Base-by-base conservation (phyloP, 2,113 vertebrate genomes). In the Nipponia nippon region DNA sequence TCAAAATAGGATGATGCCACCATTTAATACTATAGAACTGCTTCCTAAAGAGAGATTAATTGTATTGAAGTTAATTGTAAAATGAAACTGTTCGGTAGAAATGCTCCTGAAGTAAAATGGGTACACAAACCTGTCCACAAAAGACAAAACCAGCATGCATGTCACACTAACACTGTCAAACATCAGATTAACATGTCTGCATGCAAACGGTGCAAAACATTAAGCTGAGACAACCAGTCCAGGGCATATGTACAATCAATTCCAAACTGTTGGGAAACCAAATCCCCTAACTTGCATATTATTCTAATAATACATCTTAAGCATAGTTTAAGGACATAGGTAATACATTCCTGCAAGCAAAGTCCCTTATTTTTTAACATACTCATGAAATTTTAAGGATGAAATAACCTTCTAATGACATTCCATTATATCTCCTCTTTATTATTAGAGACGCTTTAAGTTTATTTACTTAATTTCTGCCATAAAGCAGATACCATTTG, bases 101-200 rank as follows among this genome's bases (percentile, higher is more conserved):
- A 77, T 22, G 23, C 47, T 83, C 12, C 56, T 90, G 44, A 71
- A 61, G 30, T 40, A 77, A 87, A 84, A 65, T 8, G 6, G 11
- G 21, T 83, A 62, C 52, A 63, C 19, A 89, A 59, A 59, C 42
- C 71, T 94, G 67, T 40, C 69, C 86, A 93, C 56, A 90, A n/a
- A 93, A 91, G 72, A 93, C 76, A 95, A 93, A 79, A 67, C 10
- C 46, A 69, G 79, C 98, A 97, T 97, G 98, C 98, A 93, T n/a
- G 32, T 79, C 83, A 89, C 72, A 91, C 40, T 70, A 82, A 86
- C 19, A 53, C 38, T 75, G 91, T 52, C 65, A 87, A 90, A 97
- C 69, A 83, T 58, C 82, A 55, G 75, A 88, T 85, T 63, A 86
- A 77, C 8, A 70, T 5, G 20, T 89, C 78, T 93, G 83, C 98